Evolutionary conservation across 2,113 vertebrate species (phyloP), one percentile per base, ranked within the genome.

Genomic region (Rafetus swinhoei): DNA sequence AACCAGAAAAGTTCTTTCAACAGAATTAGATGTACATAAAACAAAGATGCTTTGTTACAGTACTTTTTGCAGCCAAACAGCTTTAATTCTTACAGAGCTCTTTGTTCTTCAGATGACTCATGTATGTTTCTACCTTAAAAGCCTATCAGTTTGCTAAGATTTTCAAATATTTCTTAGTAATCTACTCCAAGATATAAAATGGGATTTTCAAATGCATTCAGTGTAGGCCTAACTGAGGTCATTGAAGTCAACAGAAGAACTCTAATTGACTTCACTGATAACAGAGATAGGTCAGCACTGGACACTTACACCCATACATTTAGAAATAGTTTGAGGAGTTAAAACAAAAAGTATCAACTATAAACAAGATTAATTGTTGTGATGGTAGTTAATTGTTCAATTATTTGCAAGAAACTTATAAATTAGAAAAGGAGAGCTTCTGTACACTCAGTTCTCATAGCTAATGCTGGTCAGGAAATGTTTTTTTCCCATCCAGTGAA

Each of bases 101-200:
- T 35, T 12, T 52, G 15, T 56, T 16, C 69, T 95, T 53, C 52
- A 60, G 86, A 56, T 86, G 56, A 77, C 22, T 60, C 83, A 85
- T 56, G 90, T 87, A 3, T 92, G 53, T 86, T 89, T 90, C 4
- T 90, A 79, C 84, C 21, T 35, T 60, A 93, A 81, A 88, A 90
- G 57, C 54, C 88, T 93, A 87, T 85, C 45, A 84, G 93, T 79
- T 59, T 93, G 0, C 0, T 80, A 90, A 3, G 91, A 25, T 77
- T 77, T 77, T 25, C 45, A 45, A 50, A 50, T 50, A 94, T 88
- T 92, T 94, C 86, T 90, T 18, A 84, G 52, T 52, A 88, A 91
- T 59, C 81, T 62, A 88, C 89, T 50, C 52, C 12, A 88, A 76
- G 32, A 69, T 92, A 96, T 54, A 93, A 95, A 96, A 85, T 29